Base-by-base conservation (phyloP, 2,113 vertebrate species). In the Toxotes chatareus region DNA sequence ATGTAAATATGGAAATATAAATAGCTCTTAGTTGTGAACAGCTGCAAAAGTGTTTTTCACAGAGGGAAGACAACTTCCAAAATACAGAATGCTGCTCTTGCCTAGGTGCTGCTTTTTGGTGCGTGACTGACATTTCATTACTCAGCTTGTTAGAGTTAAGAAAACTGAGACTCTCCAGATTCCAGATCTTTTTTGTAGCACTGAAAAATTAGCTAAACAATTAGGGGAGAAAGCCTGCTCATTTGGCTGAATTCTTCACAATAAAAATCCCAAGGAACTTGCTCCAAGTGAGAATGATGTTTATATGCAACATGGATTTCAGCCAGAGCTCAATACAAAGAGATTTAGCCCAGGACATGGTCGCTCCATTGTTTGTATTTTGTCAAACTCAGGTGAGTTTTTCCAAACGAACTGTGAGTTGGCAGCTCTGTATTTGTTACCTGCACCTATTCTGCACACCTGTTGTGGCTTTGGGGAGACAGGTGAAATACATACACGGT, bases 251-350 rank as follows among this genome's bases (percentile, higher is more conserved):
- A 59, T 13, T 14, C 32, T 36, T 57, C 51, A 32, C 23, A 27
- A 32, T n/a, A 32, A 10, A 65, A 32, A 63, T 27, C 32, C 21
- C 21, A 19, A 53, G 36, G 47, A 32, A 44, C 8, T 16, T n/a
- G 46, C 12, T 8, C 16, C 8, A 4, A 14, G 13, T 36, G 40
- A 34, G n/a, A 31, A 27, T 23, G 31, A 47, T 23, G 4, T 23
- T 61, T 31, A 19, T 16, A 47, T 19, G 47, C 36, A 19, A 21
- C 19, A 19, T 34, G 8, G 23, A 44, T 56, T 56, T 23, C 46
- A 75, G 32, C 60, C 47, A 44, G 4, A 71, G 59, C 17, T 44
- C 40, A 60, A 49, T 46, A 23, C 55, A 57, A 49, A 65, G 36
- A 38, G 36, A 27, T 1, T 27, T 27, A 27, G 27, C 27, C 27